A percentile compares a stretch with the other conserved stretches of the same genome.
Conservation (phyloP, 2,113 vertebrate genomes). For the Empidonax alnorum region DNA sequence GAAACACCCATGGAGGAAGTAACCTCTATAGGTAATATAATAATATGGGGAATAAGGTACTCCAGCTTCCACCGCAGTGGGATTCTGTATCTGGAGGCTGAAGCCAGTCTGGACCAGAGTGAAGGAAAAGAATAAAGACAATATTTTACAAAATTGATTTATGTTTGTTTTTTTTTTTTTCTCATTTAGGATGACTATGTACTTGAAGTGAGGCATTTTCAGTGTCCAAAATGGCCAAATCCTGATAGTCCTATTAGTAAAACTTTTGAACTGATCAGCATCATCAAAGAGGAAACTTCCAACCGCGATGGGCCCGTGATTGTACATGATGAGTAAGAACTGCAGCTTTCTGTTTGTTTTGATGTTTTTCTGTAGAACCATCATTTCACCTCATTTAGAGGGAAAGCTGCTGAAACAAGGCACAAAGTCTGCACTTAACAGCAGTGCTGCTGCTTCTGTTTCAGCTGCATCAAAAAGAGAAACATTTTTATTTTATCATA, state of each 20-base stretch:
- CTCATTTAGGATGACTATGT: conserved; percentile 89
- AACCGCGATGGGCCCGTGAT: conserved; percentile 86
- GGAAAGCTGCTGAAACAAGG: neutral
- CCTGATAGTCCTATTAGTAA: conserved; percentile 93
- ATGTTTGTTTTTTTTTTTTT: neutral
- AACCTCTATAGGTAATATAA: neutral
- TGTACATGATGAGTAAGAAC: conserved; percentile 91
- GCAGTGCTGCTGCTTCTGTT: neutral
- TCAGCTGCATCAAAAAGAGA: neutral
- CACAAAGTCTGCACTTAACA: neutral
- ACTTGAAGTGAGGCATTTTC: conserved; percentile 92
- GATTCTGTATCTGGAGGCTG: neutral
- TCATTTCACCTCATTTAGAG: neutral
- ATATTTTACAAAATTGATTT: neutral
- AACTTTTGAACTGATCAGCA: conserved; percentile 89
- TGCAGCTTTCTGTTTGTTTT: neutral
- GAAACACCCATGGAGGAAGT: neutral
- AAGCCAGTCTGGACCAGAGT: neutral
- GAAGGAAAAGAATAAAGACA: neutral
- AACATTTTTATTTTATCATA: neutral
- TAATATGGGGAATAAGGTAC: neutral
- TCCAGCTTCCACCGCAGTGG: neutral
- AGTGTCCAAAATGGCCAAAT: conserved; percentile 91
- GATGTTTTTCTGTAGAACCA: neutral
- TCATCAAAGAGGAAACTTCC: conserved; percentile 83